Base-by-base conservation (phyloP, 2,797 vertebrate genomes). In the Amphiprion clarkii region DNA sequence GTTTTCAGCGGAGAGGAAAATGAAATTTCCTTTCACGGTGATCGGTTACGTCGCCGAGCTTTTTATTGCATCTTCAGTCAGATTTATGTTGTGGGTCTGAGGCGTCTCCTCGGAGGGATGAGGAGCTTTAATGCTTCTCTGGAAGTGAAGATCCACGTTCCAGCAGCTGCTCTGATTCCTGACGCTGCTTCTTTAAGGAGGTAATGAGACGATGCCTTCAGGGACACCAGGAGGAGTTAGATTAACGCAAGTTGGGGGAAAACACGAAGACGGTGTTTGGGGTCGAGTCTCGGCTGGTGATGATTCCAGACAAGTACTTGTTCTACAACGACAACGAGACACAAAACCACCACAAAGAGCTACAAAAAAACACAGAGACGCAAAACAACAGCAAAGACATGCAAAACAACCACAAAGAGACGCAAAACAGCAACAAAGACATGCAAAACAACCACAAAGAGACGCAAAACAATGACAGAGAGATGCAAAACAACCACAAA, bases 131-230 rank as follows among this genome's bases (percentile, higher is more conserved):
- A 65, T 65, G 58, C 59, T 31, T 67, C 73, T 81, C 59, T 48
- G 44, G 6, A 7, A 5, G 31, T 31, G 5, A 31, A 4, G 31
- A 31, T 31, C 31, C 31, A 31, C 31, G 31, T 31, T 7, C 5
- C 56, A 64, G 66, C 64, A 68, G 64, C 72, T 51, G 54, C 65
- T 78, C 64, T 68, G 48, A 67, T 79, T 61, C 56, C 79, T 72
- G 69, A 76, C 65, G 67, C 73, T 56, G 60, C 69, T 68, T 82
- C 53, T 85, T 68, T 76, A 67, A 52, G 54, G 60, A 53, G 67
- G 82, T 88, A 86, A 83, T 63, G 64, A 49, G 75, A 80, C 42
- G 71, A 56, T 81, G 86, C 87, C 92, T 83, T 89, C 64, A 72
- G 86, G 85, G 81, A 79, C 82, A 48, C 64, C 79, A 56, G 66